Evolutionary conservation across 2,888 invertebrate species (phyloP), one percentile per base, ranked within the genome.

Genomic region (Nymphalis polychloros): DNA sequence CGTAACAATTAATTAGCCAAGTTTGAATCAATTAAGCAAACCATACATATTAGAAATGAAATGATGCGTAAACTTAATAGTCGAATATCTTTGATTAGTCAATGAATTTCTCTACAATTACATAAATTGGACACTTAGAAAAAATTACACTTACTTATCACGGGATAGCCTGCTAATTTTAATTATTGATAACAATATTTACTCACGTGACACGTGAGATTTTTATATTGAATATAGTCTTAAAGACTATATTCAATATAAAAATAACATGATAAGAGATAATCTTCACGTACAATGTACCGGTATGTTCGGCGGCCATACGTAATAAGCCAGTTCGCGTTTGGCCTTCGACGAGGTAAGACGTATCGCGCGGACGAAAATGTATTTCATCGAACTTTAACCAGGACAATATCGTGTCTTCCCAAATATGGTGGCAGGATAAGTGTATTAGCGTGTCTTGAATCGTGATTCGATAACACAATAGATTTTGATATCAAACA

Each of bases 191-290:
- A 66, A 46, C 55, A 68, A 61, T 64, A 68, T 68, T 60, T 59
- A 68, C 47, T 23, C 35, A 20, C 10, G 53, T 64, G 67, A 72
- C 62, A n/a, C n/a, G n/a, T n/a, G n/a, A n/a, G n/a, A n/a, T n/a
- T n/a, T n/a, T n/a, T n/a, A n/a, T n/a, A n/a, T n/a, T n/a, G n/a
- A n/a, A n/a, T n/a, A n/a, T n/a, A n/a, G n/a, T n/a, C 67, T 67
- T 64, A 64, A 50, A 60, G 63, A 68, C 57, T 63, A 69, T 68
- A 66, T 64, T 61, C n/a, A 41, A 41, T 48, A 20, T 60, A 63
- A 67, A 73, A 75, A 72, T 69, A 73, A 64, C 73, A 69, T 77
- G 79, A 79, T 80, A 79, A 79, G 71, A 74, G 73, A 73, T 68
- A 65, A 70, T 72, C 63, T 68, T 70, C 52, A 68, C 63, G 47